Evolutionary conservation across 2,113 vertebrate species (phyloP).

Genomic region (Perccottus glenii): DNA sequence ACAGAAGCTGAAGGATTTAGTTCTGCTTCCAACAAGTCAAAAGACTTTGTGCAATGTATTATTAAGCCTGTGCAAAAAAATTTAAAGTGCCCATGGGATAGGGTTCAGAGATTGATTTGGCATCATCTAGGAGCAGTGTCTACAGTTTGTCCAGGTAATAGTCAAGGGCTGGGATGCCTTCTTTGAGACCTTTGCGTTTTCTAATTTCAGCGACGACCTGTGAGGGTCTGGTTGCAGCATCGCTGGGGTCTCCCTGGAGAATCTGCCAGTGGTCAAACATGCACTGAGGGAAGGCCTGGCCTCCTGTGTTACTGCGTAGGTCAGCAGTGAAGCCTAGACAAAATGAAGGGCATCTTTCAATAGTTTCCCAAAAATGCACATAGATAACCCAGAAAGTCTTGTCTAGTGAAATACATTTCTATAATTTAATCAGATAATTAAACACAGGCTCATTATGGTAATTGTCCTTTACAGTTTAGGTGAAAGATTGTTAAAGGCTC

Average conservation of each 20-base stretch:
- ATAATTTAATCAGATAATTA: no score
- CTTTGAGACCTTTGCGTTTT: constrained; percentile 94
- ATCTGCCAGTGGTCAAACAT: constrained; percentile 98
- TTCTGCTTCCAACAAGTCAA: constrained; percentile 45
- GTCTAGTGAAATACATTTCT: no score
- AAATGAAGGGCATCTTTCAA: not conserved
- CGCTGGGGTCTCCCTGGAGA: constrained; percentile 87
- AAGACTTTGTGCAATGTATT: constrained; percentile 51
- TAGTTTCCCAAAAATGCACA: no score
- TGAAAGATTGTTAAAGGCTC: no score
- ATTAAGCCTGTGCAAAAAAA: constrained; percentile 63
- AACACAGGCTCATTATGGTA: no score
- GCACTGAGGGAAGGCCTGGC: constrained; percentile 94
- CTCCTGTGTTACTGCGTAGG: constrained; percentile 90
- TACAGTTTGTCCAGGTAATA: constrained; percentile 96
- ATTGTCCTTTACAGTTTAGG: no score
- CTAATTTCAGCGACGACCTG: constrained; percentile 88
- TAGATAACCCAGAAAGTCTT: no score
- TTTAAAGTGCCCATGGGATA: constrained; percentile 65
- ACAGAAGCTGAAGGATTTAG: constrained; percentile 41
- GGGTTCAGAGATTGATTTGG: constrained; percentile 66
- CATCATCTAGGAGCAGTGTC: constrained; percentile 43
- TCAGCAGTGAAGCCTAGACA: constrained; percentile 91
- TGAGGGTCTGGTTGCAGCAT: constrained; percentile 76
- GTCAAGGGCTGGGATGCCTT: constrained; percentile 89